These are phyloP conservation scores for Tubulanus polymorphus DNA, from an alignment of 2,888 invertebrate genomes.

Conservation along the genomic window DNA sequence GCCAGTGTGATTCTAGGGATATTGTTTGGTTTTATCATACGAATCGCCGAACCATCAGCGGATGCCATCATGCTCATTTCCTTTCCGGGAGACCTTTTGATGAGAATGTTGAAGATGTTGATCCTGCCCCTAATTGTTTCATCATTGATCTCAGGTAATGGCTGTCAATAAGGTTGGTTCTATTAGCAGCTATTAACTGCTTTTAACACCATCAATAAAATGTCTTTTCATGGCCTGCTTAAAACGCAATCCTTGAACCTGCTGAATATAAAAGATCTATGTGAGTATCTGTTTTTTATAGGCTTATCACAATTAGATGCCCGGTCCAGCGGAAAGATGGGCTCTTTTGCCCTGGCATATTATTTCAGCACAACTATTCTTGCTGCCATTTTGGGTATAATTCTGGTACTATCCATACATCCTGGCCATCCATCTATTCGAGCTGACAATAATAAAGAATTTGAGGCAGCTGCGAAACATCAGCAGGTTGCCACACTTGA, in stretches of 20 bases:
- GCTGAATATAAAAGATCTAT: too few species aligned
- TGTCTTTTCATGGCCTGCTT: too few species aligned
- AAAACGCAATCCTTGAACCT: too few species aligned
- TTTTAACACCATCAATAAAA: too few species aligned
- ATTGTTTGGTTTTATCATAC: slow-evolving; percentile 60
- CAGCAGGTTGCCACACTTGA: slow-evolving; percentile 58
- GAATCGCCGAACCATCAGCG: slow-evolving; percentile 54
- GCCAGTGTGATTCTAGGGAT: slow-evolving; percentile 61
- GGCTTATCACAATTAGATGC: slow-evolving; percentile 65
- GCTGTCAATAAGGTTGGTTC: too few species aligned
- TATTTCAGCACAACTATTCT: slow-evolving; percentile 65
- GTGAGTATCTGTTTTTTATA: slow-evolving; percentile 44
- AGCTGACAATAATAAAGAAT: slow-evolving; percentile 15
- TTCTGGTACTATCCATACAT: slow-evolving; percentile 63
- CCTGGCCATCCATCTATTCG: slow-evolving; percentile 58
- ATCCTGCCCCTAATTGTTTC: slow-evolving; percentile 67
- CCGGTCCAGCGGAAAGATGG: slow-evolving; percentile 64
- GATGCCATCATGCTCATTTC: slow-evolving; percentile 61
- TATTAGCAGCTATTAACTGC: too few species aligned
- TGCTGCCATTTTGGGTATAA: slow-evolving; percentile 64
- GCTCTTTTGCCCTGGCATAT: slow-evolving; percentile 62
- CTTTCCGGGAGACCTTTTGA: slow-evolving; percentile 67
- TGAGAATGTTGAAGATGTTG: slow-evolving; percentile 67
- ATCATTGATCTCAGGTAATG: slow-evolving; percentile 63
- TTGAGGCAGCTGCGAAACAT: slow-evolving; percentile 26